Evolutionary conservation across 1,140 invertebrate species (phyloP).

Genomic region (Sycophila sp.): DNA sequence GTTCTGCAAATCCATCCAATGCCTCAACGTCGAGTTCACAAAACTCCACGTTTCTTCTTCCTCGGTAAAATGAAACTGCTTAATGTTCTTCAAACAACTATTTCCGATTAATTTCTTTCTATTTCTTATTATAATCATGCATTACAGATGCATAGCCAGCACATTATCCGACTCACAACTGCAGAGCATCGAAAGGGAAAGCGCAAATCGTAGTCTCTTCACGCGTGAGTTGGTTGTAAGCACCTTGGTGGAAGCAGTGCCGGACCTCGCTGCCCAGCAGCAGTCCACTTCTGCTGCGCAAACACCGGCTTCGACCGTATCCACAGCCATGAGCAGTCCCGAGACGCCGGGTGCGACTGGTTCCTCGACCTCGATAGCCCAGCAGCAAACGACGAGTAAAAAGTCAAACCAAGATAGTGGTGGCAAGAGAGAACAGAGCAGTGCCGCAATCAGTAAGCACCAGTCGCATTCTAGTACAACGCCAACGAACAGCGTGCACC

Average conservation of each 20-base stretch:
- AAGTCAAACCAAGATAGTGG: constrained; percentile 26
- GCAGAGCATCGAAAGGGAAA: constrained; percentile 70
- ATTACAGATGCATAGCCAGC: constrained; percentile 70
- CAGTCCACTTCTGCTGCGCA: constrained; percentile 48
- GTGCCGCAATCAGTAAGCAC: background rate
- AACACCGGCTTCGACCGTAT: constrained; percentile 52
- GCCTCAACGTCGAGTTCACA: constrained; percentile 59
- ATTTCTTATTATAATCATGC: background rate
- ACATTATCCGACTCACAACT: constrained; percentile 68
- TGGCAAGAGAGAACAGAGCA: constrained; percentile 10
- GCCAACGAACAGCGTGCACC: constrained; percentile 40
- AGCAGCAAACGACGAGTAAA: constrained; percentile 13
- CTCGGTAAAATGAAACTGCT: constrained; percentile 62
- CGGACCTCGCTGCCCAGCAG: constrained; percentile 59
- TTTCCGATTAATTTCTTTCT: background rate
- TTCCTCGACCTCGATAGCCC: constrained; percentile 41
- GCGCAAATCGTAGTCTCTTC: constrained; percentile 75
- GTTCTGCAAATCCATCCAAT: constrained; percentile 60
- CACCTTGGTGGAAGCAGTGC: constrained; percentile 67
- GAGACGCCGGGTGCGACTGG: constrained; percentile 54
- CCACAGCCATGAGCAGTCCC: constrained; percentile 54
- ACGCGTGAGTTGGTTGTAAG: constrained; percentile 75
- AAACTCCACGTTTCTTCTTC: constrained; percentile 71
- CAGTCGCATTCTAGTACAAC: background rate
- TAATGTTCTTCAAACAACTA: background rate